Conservation (phyloP, 2,113 vertebrate genomes). For the Saiga tatarica region DNA sequence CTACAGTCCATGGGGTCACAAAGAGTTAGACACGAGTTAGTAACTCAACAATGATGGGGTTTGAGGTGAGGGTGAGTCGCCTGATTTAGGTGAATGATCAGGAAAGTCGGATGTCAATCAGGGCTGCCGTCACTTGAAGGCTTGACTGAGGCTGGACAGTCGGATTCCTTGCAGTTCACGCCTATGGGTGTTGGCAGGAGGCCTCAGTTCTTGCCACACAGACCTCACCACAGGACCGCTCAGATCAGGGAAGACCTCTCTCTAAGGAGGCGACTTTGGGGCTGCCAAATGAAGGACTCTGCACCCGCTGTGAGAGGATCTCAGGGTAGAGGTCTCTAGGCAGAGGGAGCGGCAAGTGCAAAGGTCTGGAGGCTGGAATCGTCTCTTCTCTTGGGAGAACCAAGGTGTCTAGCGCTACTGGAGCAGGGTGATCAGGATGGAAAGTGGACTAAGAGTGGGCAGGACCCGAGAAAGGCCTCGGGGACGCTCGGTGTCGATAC, state of each 20-base stretch:
- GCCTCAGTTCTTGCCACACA: neutral
- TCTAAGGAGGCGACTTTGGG: neutral
- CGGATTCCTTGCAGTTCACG: neutral
- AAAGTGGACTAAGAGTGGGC: neutral
- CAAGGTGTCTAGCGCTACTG: rapidly evolving
- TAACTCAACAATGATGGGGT: rapidly evolving
- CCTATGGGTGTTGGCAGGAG: neutral
- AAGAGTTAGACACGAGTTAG: neutral
- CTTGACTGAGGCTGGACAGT: neutral
- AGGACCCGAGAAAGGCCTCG: rapidly evolving
- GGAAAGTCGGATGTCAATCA: neutral
- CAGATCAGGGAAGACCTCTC: neutral
- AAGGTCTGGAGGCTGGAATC: neutral
- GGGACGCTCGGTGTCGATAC: neutral
- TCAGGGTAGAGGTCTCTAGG: neutral
- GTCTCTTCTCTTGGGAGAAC: neutral
- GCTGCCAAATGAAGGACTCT: neutral
- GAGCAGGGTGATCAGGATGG: neutral
- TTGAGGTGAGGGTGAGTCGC: neutral
- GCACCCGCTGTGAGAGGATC: rapidly evolving
- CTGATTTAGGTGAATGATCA: neutral
- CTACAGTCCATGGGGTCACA: neutral
- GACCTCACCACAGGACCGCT: neutral
- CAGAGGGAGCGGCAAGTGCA: neutral
- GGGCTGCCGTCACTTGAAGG: neutral